These are phyloP conservation scores for Nycticorax nycticorax DNA, from an alignment of 2,113 vertebrate genomes.

Conservation along the genomic window DNA sequence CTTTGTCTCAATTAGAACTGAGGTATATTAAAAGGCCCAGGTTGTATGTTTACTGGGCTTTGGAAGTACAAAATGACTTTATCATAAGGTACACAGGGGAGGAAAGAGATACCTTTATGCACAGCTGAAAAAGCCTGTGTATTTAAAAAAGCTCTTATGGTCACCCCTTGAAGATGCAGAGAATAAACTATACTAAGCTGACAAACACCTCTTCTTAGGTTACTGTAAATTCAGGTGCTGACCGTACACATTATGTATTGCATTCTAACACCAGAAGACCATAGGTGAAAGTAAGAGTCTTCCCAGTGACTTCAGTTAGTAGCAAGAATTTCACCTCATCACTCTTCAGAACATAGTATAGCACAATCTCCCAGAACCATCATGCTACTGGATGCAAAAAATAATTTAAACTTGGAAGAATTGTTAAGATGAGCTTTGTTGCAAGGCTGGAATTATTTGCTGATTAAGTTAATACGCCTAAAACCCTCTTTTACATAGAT, in stretches of 20 bases:
- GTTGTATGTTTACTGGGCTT: not conserved
- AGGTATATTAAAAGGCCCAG: not conserved
- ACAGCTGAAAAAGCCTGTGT: not conserved
- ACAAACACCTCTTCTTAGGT: not conserved
- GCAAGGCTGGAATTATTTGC: not conserved
- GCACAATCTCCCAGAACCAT: not conserved
- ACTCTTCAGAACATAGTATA: not conserved
- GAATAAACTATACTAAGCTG: not conserved
- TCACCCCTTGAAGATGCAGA: not conserved
- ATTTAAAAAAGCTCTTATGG: not conserved
- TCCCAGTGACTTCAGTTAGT: not conserved
- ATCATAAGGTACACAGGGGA: not conserved
- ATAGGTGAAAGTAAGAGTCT: not conserved
- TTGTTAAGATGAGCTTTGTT: not conserved
- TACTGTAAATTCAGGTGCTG: not conserved
- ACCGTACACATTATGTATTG: rapidly evolving
- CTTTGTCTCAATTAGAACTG: not conserved
- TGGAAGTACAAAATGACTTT: not conserved
- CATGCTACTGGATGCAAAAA: not conserved
- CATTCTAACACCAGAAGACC: not conserved
- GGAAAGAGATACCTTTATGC: not conserved
- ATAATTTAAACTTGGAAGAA: not conserved
- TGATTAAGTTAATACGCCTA: not conserved
- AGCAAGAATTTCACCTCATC: not conserved
- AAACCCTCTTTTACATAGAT: not conserved